Conservation (phyloP, 2,888 invertebrate genomes). For the Isoperla grammatica region DNA sequence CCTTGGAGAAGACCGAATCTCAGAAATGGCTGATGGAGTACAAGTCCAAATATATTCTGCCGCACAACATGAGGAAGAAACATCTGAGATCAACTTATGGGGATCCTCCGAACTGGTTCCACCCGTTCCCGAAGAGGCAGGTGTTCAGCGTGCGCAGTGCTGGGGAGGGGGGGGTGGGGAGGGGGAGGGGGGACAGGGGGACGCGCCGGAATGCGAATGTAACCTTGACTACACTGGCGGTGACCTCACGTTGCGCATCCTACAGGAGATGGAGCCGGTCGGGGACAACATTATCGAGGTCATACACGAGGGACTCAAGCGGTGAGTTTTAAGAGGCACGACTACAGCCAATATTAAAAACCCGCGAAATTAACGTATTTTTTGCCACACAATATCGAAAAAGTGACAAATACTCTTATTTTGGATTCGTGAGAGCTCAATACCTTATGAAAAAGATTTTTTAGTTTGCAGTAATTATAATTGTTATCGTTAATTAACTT, state of each 20-base stretch:
- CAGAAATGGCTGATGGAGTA: slow-evolving; percentile 10
- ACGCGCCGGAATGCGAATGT: too few relatives aligned
- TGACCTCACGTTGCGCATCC: not conserved
- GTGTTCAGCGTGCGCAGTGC: not conserved
- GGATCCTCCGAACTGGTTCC: slow-evolving; percentile 16
- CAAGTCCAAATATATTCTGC: not conserved
- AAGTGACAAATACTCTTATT: too few relatives aligned
- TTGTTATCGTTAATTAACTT: too few relatives aligned
- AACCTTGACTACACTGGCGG: not conserved
- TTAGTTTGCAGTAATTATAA: too few relatives aligned
- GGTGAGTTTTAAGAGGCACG: not conserved
- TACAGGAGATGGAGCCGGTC: not conserved
- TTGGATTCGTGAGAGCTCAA: too few relatives aligned
- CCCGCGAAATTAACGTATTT: too few relatives aligned
- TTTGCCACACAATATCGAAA: too few relatives aligned
- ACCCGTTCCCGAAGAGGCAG: slow-evolving; percentile 8
- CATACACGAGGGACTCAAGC: not conserved
- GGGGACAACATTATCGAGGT: not conserved
- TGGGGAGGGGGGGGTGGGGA: too few relatives aligned
- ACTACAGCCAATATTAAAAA: too few relatives aligned
- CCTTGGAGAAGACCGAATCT: not conserved
- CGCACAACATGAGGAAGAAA: not conserved
- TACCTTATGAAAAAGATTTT: too few relatives aligned
- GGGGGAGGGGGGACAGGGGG: too few relatives aligned
- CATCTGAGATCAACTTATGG: slow-evolving; percentile 13